Conservation (phyloP, 2,797 vertebrate genomes). For the Mico argentatus region DNA sequence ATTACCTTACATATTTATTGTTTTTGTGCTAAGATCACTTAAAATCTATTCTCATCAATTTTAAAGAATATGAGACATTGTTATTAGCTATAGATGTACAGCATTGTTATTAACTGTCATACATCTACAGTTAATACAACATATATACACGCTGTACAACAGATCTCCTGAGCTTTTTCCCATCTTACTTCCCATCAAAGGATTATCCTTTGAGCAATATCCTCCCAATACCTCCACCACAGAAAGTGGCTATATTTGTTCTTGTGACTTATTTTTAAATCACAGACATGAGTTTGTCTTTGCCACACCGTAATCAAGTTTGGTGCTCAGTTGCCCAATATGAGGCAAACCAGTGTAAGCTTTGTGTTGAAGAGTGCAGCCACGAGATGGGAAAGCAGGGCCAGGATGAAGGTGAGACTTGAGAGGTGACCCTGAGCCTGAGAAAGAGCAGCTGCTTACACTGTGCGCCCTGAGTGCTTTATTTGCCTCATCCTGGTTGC, state of each 20-base stretch:
- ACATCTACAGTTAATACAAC: no score
- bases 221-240: no score
- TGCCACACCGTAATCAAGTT: not conserved
- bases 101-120: not conserved
- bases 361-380: not conserved
- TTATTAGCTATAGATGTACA: not conserved
- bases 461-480: not conserved
- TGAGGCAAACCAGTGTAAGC: not conserved
- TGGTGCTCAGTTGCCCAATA: not conserved
- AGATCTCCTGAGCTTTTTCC: not conserved
- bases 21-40: not conserved
- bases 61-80: not conserved
- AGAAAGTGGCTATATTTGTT: not conserved
- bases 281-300: not conserved
- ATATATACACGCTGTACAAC: not conserved
- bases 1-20: not conserved
- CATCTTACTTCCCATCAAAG: no score
- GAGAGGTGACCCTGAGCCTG: not conserved
- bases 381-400: not conserved
- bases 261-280: not conserved
- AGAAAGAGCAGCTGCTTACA: not conserved
- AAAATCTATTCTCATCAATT: not conserved
- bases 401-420: not conserved
- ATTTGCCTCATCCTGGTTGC: not conserved
- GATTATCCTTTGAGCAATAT: no score